These are phyloP conservation scores for Poeciliopsis gracilis DNA, from an alignment of 2,797 vertebrate genomes.

Conservation along the genomic window DNA sequence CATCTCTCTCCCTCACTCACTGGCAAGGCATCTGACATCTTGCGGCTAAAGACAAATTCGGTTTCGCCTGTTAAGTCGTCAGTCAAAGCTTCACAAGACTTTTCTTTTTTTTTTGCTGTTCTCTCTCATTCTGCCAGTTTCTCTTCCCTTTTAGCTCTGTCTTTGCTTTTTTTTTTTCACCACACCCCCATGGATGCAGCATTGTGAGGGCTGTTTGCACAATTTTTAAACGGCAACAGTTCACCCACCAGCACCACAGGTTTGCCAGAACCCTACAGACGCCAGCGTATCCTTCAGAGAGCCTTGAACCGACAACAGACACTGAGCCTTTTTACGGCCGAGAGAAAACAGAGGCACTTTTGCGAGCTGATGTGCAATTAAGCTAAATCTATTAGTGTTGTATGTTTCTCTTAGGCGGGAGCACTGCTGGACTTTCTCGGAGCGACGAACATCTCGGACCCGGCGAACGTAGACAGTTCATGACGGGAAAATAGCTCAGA, in stretches of 20 bases:
- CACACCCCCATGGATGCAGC: conserved; percentile 56
- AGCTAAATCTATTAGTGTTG: conserved; percentile 77
- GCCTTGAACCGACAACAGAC: conserved; percentile 81
- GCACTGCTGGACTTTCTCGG: conserved; percentile 53
- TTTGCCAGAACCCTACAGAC: conserved; percentile 77
- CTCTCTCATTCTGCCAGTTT: conserved; percentile 16
- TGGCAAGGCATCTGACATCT: conserved; percentile 84
- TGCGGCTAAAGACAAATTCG: conserved; percentile 80
- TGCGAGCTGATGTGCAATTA: conserved; percentile 74
- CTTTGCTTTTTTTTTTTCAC: conserved; percentile 61
- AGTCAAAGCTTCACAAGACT: conserved; percentile 75
- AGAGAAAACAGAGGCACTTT: conserved; percentile 69
- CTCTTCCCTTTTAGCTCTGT: conserved; percentile 35
- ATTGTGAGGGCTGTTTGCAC: conserved; percentile 79
- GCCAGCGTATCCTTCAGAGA: conserved; percentile 80
- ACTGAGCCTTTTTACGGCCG: conserved; percentile 67
- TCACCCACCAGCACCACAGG: conserved; percentile 52
- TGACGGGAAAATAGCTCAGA: not conserved
- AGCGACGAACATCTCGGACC: conserved; percentile 31
- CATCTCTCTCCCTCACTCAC: conserved; percentile 61
- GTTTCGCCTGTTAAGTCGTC: conserved; percentile 82
- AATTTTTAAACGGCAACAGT: conserved; percentile 82
- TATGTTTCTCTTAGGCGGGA: conserved; percentile 59
- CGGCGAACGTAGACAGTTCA: not conserved
- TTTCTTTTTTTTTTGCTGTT: conserved; percentile 38